phyloP scores from a whole-genome alignment of 2,113 vertebrate species.

The Antechinus flavipes region DNA sequence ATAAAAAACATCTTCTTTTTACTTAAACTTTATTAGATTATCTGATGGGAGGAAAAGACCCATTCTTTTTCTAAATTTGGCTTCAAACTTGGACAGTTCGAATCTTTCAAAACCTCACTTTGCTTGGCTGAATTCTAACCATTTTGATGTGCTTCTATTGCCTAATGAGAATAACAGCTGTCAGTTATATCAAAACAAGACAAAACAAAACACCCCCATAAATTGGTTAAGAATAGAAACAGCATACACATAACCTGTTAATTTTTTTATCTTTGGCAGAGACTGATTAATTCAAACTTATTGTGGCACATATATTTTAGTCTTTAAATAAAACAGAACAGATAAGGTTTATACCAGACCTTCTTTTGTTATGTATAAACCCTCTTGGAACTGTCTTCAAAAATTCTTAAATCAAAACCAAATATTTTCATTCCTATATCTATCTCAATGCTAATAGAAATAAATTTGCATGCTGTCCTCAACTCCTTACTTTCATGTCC shows the following conservation, averaged over 20 bases:
- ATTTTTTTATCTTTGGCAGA: constrained; percentile 27
- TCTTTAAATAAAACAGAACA: not conserved
- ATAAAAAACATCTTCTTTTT: constrained; percentile 12
- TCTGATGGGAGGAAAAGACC: not conserved
- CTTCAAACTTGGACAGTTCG: constrained; percentile 21
- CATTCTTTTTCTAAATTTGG: not conserved
- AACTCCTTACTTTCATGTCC: not conserved
- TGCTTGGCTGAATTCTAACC: constrained; percentile 31
- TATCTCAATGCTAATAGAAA: constrained; percentile 32
- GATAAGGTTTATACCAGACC: not conserved
- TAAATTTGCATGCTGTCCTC: not conserved
- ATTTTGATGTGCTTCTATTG: constrained; percentile 14
- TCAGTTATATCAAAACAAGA: constrained; percentile 47
- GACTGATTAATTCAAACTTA: constrained; percentile 3
- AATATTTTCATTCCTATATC: constrained; percentile 3
- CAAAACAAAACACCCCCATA: not conserved
- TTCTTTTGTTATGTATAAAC: not conserved
- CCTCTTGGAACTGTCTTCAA: constrained; percentile 32
- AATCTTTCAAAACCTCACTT: constrained; percentile 37
- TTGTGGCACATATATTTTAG: constrained; percentile 6
- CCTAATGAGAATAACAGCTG: constrained; percentile 44
- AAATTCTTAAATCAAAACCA: constrained; percentile 30
- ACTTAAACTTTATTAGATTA: constrained; percentile 20
- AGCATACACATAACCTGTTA: constrained; percentile 30
- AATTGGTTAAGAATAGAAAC: constrained; percentile 11